phyloP scores from a whole-genome alignment of 30 jellyfish, hydroid and myxozoan species.

The Aurelia aurita complex sp. Pacific region DNA sequence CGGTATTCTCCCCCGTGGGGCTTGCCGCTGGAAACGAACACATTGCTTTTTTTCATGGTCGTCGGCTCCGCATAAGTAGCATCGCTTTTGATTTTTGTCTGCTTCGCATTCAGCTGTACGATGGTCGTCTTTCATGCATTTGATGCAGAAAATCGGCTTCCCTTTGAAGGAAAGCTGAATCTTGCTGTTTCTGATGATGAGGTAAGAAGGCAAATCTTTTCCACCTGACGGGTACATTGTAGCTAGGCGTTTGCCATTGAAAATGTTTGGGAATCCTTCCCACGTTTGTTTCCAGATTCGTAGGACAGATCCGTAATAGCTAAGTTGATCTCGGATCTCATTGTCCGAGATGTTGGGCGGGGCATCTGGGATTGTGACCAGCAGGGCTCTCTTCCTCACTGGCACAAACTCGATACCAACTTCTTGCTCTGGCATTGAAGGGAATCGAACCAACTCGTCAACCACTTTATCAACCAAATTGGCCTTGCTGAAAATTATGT shows the following conservation, averaged over 20 bases:
- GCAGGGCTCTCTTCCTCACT: background rate
- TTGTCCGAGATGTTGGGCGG: slow-evolving; percentile 7
- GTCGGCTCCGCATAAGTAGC: slow-evolving; percentile 1
- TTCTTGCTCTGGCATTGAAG: background rate
- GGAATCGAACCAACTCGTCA: background rate
- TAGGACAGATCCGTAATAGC: slow-evolving; percentile 1
- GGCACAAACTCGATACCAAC: background rate
- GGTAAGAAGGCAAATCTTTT: background rate
- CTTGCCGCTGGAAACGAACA: background rate
- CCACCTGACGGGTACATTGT: slow-evolving; percentile 1
- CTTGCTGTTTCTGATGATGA: background rate
- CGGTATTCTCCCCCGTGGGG: background rate
- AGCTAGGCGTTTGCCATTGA: slow-evolving; percentile 7
- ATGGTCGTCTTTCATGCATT: slow-evolving; percentile 2
- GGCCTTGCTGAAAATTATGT: too few species aligned
- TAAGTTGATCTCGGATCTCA: background rate
- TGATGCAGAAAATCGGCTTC: background rate
- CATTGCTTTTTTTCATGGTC: background rate
- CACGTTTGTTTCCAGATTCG: slow-evolving; percentile 14
- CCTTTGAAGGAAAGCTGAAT: background rate
- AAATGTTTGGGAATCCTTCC: slow-evolving; percentile 7
- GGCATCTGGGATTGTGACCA: background rate
- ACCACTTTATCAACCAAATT: too few species aligned
- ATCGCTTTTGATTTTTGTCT: background rate
- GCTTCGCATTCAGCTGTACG: background rate